Percentiles rank a stretch among this genome's conserved stretches.
Evolutionary conservation across 2,888 invertebrate genomes (phyloP).

Genomic region (Phlogophora meticulosa): DNA sequence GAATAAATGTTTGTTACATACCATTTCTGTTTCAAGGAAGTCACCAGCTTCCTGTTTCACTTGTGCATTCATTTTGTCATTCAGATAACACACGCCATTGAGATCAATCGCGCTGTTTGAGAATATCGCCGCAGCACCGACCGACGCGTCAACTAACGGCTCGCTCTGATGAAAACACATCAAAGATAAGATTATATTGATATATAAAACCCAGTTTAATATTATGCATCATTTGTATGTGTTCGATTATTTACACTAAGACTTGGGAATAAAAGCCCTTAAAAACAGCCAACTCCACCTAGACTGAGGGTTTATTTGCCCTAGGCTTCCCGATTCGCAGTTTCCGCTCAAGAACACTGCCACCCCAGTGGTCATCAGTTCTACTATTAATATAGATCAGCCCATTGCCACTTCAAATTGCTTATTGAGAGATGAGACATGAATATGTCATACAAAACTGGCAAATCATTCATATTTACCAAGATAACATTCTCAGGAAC

Average conservation of each 20-base stretch:
- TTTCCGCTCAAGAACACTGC: background rate
- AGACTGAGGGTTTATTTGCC: background rate
- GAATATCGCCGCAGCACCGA: slow-evolving; percentile 95
- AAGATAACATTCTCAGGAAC: slow-evolving; percentile 82
- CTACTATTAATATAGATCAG: background rate
- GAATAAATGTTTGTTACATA: slow-evolving; percentile 59
- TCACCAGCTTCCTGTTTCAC: slow-evolving; percentile 85
- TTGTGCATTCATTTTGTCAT: slow-evolving; percentile 92
- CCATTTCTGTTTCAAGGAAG: slow-evolving; percentile 82
- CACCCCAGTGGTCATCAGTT: background rate
- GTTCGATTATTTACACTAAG: background rate
- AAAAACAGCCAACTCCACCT: background rate
- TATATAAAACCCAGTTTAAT: background rate
- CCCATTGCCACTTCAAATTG: background rate
- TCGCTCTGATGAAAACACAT: slow-evolving; percentile 72
- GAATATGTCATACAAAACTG: background rate
- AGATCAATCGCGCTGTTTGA: slow-evolving; percentile 96
- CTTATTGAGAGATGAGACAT: too few species aligned
- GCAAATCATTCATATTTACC: slow-evolving; percentile 64
- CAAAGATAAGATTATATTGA: slow-evolving; percentile 20
- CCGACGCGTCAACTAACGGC: slow-evolving; percentile 90
- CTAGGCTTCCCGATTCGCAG: background rate
- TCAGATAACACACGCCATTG: slow-evolving; percentile 95
- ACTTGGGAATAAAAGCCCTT: background rate
- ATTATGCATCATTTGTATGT: background rate